Base-by-base conservation (phyloP, 2,888 invertebrate species). In the Spicauda simplicius region DNA sequence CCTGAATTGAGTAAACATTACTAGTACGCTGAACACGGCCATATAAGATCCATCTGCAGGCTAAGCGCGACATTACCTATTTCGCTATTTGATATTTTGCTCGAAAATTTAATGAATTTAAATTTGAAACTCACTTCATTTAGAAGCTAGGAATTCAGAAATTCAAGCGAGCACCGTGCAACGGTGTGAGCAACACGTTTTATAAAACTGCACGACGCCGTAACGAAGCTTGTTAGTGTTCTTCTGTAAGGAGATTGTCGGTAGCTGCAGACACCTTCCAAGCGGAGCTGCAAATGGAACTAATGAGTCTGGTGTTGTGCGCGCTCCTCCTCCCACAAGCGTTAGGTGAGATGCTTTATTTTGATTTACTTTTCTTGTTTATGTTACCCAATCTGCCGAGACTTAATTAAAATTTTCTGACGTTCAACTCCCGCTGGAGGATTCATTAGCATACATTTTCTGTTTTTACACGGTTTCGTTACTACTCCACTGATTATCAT, bases 211-310 rank as follows among this genome's bases (percentile, higher is more conserved):
- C 74, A 67, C 69, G 69, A 77, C 78, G 74, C 79, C 74, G 77
- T 88, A 90, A 90, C 91, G 90, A 90, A 90, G 88, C 91, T 90
- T 88, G 90, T 91, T 91, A 91, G 86, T 77, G 82, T 82, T 82
- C 84, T 86, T 86, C 84, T 86, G 83, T 86, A 84, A 87, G 88
- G 80, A 85, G 84, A 87, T 87, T 88, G 89, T 87, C 87, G 82
- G 79, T 76, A 77, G 79, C 77, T 78, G 78, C 79, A 80, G 88
- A 87, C 87, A 88, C 85, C 87, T 87, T 72, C 74, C 65, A 77
- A 80, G 80, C 75, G 79, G 79, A 76, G 74, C 72, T 74, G 73
- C 83, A 88, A 89, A 91, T 91, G 90, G 87, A 87, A 86, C 86
- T 90, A 91, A 91, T 90, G 89, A 90, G 85, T 84, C 74, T 89